Percentiles rank a stretch among this genome's conserved stretches.
phyloP scores from a whole-genome alignment of 2,797 vertebrate genomes.

The Clarias pachynema region DNA sequence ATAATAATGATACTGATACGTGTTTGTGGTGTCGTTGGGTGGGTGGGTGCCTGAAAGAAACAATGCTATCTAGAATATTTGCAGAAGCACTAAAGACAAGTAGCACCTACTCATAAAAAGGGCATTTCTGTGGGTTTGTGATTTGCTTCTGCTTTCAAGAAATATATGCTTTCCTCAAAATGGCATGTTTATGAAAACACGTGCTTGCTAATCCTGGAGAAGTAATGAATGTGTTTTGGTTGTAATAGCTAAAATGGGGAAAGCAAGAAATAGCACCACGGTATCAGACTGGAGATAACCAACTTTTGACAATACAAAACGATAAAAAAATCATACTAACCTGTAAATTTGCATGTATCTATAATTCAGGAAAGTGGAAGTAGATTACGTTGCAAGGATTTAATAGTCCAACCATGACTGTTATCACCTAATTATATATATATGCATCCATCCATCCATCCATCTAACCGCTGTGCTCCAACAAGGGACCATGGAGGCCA shows the following conservation, averaged over 20 bases:
- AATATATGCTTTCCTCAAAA: background rate
- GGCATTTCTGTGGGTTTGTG: background rate
- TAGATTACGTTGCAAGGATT: background rate
- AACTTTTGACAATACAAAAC: background rate
- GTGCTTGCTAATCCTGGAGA: background rate
- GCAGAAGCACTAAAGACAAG: too few species aligned
- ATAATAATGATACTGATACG: conserved; percentile 24
- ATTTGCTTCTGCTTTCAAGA: background rate
- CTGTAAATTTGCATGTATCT: background rate
- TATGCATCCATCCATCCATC: too few species aligned
- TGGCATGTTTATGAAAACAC: background rate
- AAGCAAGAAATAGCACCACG: background rate
- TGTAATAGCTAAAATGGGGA: background rate
- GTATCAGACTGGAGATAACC: background rate
- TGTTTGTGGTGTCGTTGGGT: conserved; percentile 12
- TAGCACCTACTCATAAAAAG: background rate
- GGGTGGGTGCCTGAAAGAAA: background rate
- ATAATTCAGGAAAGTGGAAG: background rate
- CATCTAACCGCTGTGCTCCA: too few species aligned
- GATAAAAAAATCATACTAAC: background rate
- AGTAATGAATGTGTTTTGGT: background rate
- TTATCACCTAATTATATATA: background rate
- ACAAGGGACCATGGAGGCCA: too few species aligned
- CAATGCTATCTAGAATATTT: background rate
- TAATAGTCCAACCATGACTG: background rate